Evolutionary conservation across 1,140 invertebrate species (phyloP), one percentile per base, ranked within the genome.

Genomic region (Diorhabda carinulata): DNA sequence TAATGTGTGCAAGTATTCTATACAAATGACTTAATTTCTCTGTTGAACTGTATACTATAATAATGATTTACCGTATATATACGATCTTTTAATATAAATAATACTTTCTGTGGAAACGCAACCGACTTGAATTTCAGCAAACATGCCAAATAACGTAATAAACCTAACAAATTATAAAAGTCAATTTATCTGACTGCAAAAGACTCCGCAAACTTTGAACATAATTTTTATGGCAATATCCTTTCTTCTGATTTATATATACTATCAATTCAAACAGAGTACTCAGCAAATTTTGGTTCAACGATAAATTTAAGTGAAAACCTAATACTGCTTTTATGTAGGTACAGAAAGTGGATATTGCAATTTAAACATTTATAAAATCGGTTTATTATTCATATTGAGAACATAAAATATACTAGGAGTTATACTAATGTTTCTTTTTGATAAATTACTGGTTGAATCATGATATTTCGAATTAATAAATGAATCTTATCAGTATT

Each of bases 211-310:
- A 78, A 78, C 73, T 78, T 78, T 70, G 72, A 70, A 76, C 76
- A 78, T 78, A 78, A 78, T 76, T 78, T 78, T 74, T 76, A 75
- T 72, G 71, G 75, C 75, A 72, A 78, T 78, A 78, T 76, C 76
- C 76, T 75, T 72, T 66, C 72, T 72, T 68, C 74, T 77, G 76
- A 78, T 78, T 78, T 78, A 78, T 78, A 72, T 60, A 40, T 66
- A 78, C 76, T 78, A 78, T 78, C 75, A 75, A 76, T 78, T 78
- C 72, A 71, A 75, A 71, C 68, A 74, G 76, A 77, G 75, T 78
- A 78, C 76, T 78, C 76, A 75, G 76, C 73, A 76, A 78, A 75
- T 78, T 78, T 76, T 71, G 47, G 72, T 73, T 69, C 76, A 64
- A 52, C 72, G 62, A 76, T 78, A 78, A 78, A 78, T 78, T 73